Evolutionary conservation across 1,140 invertebrate genomes (phyloP).

Genomic region (Calliphora vicina): DNA sequence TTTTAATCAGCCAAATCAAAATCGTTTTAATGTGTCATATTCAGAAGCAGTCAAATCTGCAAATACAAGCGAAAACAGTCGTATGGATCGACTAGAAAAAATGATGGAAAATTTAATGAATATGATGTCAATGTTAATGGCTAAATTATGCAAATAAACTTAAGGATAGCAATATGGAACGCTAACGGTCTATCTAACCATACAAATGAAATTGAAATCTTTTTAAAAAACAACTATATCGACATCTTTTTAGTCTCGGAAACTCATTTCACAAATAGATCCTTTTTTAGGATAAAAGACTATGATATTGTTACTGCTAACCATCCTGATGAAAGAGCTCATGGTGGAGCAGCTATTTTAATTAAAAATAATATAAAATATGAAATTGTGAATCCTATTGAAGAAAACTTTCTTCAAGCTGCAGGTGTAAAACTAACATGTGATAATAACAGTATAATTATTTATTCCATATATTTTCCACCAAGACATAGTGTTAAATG

Average conservation of each 20-base stretch:
- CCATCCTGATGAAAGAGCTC: conserved; percentile 26
- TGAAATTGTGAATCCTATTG: no score
- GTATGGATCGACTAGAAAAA: not conserved
- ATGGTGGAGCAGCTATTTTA: conserved; percentile 6
- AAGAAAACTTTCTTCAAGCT: no score
- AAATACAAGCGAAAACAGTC: conserved; percentile 3
- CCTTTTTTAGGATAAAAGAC: not conserved
- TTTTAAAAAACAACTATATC: not conserved
- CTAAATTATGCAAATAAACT: conserved; percentile 8
- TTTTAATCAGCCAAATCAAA: not conserved
- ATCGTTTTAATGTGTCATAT: not conserved
- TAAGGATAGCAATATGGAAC: conserved; percentile 36
- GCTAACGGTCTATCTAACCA: conserved; percentile 20
- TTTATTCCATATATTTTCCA: no score
- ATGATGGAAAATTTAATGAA: conserved; percentile 14
- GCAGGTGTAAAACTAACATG: no score
- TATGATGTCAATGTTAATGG: not conserved
- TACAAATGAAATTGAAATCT: not conserved
- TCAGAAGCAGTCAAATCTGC: not conserved
- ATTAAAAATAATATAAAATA: not conserved
- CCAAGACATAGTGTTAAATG: not conserved
- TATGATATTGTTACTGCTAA: conserved; percentile 1
- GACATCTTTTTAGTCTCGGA: conserved; percentile 23
- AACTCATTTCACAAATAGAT: conserved; percentile 11
- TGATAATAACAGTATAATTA: no score